These are phyloP conservation scores for Trachythela sp. DNA, from an alignment of 64 coral and sea anemone species.

Conservation along the genomic window DNA sequence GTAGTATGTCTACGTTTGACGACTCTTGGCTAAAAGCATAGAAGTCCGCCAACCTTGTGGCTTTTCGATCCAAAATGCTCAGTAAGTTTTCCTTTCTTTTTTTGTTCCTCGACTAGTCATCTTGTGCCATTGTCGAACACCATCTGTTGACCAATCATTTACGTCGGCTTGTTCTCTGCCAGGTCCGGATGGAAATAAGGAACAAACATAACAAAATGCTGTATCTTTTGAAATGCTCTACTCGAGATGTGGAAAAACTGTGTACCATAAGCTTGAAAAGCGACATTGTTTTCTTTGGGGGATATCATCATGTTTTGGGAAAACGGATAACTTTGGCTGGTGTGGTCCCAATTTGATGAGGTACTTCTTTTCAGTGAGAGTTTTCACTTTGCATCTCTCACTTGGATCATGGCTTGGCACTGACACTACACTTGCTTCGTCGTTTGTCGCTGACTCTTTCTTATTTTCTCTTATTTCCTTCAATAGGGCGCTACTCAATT, in stretches of 20 bases:
- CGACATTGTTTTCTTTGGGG: neutral
- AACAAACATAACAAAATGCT: constrained; percentile 6
- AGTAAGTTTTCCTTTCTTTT: neutral
- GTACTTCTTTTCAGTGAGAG: neutral
- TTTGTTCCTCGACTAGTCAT: neutral
- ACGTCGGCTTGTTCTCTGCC: neutral
- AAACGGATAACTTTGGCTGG: neutral
- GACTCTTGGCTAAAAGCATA: neutral
- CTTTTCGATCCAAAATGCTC: neutral
- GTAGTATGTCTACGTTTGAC: neutral
- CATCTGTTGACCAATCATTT: neutral
- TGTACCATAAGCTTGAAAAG: neutral
- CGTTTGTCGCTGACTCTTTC: neutral
- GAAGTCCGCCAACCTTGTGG: neutral
- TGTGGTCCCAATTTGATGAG: neutral
- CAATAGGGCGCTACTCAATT: neutral
- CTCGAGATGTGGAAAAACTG: neutral
- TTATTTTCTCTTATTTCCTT: neutral
- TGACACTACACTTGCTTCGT: neutral
- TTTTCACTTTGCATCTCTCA: neutral
- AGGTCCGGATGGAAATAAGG: neutral
- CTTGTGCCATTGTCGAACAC: neutral
- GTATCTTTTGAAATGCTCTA: neutral
- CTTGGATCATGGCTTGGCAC: constrained; percentile 4
- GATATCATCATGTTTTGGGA: neutral